Percentiles rank a stretch among this genome's conserved stretches.
These are phyloP conservation scores for Scaptomyza montana DNA, from an alignment of 1,140 invertebrate genomes.

Conservation along the genomic window DNA sequence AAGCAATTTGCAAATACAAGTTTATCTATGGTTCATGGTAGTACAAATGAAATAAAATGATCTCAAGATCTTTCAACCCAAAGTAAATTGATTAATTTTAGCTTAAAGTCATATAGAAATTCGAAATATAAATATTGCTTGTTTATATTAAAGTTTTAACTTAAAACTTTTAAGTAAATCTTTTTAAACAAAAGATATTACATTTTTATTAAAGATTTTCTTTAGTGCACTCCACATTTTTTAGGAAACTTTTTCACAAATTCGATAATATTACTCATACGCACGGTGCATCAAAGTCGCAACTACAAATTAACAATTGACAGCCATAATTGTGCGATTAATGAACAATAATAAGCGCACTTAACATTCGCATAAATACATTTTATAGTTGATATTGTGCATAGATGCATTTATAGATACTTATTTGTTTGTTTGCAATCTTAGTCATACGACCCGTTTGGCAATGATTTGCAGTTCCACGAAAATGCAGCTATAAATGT, in stretches of 20 bases:
- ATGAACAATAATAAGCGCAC: conserved; percentile 41
- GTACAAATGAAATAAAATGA: background rate
- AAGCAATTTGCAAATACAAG: background rate
- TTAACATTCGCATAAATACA: conserved; percentile 4
- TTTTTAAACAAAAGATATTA: too few species aligned
- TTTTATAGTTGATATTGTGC: conserved; percentile 2
- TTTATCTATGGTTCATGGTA: conserved; percentile 4
- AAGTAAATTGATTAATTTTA: too few species aligned
- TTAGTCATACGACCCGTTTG: conserved; percentile 63
- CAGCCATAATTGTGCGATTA: conserved; percentile 15
- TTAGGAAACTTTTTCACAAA: background rate
- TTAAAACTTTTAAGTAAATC: too few species aligned
- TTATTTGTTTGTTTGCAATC: conserved; percentile 17
- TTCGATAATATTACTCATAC: conserved; percentile 48
- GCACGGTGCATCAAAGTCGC: conserved; percentile 16
- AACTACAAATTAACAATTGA: background rate
- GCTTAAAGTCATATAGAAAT: too few species aligned
- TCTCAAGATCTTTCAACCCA: too few species aligned
- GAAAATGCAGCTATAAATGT: conserved; percentile 39
- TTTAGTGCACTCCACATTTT: too few species aligned
- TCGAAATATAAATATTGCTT: too few species aligned
- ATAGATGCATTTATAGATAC: conserved; percentile 6
- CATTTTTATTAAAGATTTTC: too few species aligned
- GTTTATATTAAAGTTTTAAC: too few species aligned
- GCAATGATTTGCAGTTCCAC: conserved; percentile 54